phyloP scores from a whole-genome alignment of 2,888 invertebrate species.

The Drosophila prolongata region DNA sequence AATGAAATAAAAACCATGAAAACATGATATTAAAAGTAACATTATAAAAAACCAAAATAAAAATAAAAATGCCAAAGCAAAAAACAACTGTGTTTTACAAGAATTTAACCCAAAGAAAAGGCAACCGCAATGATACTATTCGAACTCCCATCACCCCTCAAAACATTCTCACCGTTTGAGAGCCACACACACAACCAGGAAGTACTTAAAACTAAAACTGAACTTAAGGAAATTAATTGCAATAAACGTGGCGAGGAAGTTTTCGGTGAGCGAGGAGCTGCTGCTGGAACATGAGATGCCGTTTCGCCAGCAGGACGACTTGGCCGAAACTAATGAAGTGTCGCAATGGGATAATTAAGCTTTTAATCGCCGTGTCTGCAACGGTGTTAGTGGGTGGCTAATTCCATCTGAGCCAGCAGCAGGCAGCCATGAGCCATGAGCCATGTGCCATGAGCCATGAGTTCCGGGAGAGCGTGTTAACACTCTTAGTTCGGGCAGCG shows the following conservation, averaged over 20 bases:
- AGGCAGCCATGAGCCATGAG: background rate
- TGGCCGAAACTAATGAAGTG: conserved; percentile 75
- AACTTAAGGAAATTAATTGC: conserved; percentile 78
- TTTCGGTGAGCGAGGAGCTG: conserved; percentile 24
- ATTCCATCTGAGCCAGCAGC: conserved; percentile 13
- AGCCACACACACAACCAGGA: conserved; percentile 27
- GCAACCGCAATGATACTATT: background rate
- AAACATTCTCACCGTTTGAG: background rate
- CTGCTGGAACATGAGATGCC: conserved; percentile 9
- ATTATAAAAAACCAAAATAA: too few relatives aligned
- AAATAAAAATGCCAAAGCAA: background rate
- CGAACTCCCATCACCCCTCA: background rate
- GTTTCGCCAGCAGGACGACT: conserved; percentile 49
- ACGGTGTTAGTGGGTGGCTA: conserved; percentile 15
- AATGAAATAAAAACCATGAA: too few relatives aligned
- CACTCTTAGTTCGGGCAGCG: conserved; percentile 53
- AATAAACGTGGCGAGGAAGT: conserved; percentile 69
- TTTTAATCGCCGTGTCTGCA: conserved; percentile 66
- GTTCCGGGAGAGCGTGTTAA: conserved; percentile 53
- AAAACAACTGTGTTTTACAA: conserved; percentile 11
- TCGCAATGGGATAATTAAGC: conserved; percentile 79
- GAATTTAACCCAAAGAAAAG: conserved; percentile 14
- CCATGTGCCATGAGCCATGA: conserved; percentile 7
- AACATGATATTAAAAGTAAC: too few relatives aligned
- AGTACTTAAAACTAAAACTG: conserved; percentile 65